Conservation (phyloP, 2,797 vertebrate genomes). For the Alectoris magna region DNA sequence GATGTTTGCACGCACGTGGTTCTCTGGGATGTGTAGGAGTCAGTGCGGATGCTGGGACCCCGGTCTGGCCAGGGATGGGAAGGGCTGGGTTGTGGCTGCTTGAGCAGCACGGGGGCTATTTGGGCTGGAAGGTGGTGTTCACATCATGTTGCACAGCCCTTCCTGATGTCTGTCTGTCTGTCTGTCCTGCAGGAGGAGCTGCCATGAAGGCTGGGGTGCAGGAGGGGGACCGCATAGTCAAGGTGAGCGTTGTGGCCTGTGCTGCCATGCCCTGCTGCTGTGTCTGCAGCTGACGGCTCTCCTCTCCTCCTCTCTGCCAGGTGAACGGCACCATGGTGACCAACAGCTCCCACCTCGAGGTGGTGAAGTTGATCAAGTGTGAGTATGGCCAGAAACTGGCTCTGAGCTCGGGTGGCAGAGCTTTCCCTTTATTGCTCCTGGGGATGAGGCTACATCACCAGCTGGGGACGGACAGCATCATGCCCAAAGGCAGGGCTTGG, state of each 20-base stretch:
- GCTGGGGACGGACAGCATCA: background rate
- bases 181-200: conserved; percentile 82
- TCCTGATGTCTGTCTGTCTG: background rate
- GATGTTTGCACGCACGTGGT: background rate
- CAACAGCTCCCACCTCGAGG: conserved; percentile 94
- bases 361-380: conserved; percentile 98
- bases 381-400: conserved; percentile 70
- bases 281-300: background rate
- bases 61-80: background rate
- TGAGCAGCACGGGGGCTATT: background rate
- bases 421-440: background rate
- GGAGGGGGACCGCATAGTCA: conserved; percentile 94
- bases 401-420: background rate
- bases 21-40: background rate
- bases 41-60: background rate
- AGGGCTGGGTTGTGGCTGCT: background rate
- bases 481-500: background rate
- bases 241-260: conserved; percentile 75
- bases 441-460: too few species aligned
- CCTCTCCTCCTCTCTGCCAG: conserved; percentile 70
- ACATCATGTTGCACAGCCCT: too few species aligned
- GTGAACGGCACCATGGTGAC: conserved; percentile 93
- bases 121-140: background rate
- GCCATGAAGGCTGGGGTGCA: conserved; percentile 93
- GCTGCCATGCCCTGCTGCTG: background rate